Percentiles rank a stretch among this genome's conserved stretches.
phyloP scores from a whole-genome alignment of 1,140 invertebrate genomes.

The Acromyrmex charruanus region DNA sequence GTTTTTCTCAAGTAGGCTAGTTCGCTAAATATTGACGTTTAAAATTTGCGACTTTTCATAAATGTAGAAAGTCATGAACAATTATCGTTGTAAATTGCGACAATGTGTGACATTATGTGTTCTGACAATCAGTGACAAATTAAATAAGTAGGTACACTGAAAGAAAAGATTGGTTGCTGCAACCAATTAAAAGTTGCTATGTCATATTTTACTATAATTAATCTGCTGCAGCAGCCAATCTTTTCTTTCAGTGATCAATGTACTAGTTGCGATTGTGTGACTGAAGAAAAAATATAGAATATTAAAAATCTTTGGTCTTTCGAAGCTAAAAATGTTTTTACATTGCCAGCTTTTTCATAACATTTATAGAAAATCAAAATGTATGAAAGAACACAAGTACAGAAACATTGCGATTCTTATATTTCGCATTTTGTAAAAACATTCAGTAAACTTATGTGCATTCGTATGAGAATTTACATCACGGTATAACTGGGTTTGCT shows the following conservation, averaged over 20 bases:
- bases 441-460: neutral
- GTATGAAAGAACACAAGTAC: neutral
- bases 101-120: neutral
- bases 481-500: neutral
- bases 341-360: neutral
- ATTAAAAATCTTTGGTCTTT: neutral
- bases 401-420: neutral
- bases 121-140: neutral
- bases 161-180: no score
- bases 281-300: conserved; percentile 4
- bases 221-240: no score
- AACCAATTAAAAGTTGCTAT: no score
- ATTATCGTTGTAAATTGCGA: neutral
- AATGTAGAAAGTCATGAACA: neutral
- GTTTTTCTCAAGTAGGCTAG: conserved; percentile 10
- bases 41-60: neutral
- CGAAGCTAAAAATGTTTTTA: neutral
- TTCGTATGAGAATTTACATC: conserved; percentile 7
- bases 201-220: no score
- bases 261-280: neutral
- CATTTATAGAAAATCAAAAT: neutral
- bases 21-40: neutral
- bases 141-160: conserved; percentile 1
- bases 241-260: no score
- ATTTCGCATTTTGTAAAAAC: conserved; percentile 5